A percentile compares a stretch with the other conserved stretches of the same genome.
These are phyloP conservation scores for Pardosa pseudoannulata DNA, from an alignment of 2,888 invertebrate species.

Conservation along the genomic window DNA sequence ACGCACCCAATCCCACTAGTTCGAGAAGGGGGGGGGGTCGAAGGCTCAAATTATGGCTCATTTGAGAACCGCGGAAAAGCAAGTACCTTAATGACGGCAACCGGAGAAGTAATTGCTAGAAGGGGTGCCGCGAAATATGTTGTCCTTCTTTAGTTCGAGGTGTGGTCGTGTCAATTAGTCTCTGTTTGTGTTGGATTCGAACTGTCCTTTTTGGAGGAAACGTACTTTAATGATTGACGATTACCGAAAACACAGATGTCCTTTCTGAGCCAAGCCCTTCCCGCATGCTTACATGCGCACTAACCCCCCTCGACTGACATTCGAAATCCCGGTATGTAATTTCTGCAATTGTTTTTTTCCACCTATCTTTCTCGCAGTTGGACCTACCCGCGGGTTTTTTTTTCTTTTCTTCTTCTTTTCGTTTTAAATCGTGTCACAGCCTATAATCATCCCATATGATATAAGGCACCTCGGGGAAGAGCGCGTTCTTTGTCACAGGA, in stretches of 20 bases:
- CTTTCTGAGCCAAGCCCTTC: constrained; percentile 48
- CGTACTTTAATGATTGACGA: constrained; percentile 68
- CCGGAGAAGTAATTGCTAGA: constrained; percentile 34
- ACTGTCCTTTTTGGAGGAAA: constrained; percentile 57
- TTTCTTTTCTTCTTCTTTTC: too few species aligned
- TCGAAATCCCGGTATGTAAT: constrained; percentile 51
- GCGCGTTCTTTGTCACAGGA: constrained; percentile 54
- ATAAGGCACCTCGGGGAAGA: constrained; percentile 18
- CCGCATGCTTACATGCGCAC: constrained; percentile 28
- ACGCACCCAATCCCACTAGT: constrained; percentile 23
- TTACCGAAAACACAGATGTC: constrained; percentile 65
- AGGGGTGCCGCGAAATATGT: constrained; percentile 62
- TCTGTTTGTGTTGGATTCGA: constrained; percentile 67
- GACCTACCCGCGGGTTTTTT: constrained; percentile 55
- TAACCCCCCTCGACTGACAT: background rate
- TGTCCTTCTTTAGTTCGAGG: constrained; percentile 45
- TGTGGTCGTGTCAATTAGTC: constrained; percentile 70
- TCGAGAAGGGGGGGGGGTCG: too few species aligned
- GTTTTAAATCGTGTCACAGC: constrained; percentile 36
- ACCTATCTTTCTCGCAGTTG: background rate
- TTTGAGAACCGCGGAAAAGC: constrained; percentile 36
- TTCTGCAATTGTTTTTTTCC: constrained; percentile 60
- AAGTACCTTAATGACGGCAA: constrained; percentile 47
- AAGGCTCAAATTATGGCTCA: constrained; percentile 27
- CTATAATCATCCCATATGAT: constrained; percentile 59